phyloP scores from a whole-genome alignment of 2,888 invertebrate species.

The Syritta pipiens region DNA sequence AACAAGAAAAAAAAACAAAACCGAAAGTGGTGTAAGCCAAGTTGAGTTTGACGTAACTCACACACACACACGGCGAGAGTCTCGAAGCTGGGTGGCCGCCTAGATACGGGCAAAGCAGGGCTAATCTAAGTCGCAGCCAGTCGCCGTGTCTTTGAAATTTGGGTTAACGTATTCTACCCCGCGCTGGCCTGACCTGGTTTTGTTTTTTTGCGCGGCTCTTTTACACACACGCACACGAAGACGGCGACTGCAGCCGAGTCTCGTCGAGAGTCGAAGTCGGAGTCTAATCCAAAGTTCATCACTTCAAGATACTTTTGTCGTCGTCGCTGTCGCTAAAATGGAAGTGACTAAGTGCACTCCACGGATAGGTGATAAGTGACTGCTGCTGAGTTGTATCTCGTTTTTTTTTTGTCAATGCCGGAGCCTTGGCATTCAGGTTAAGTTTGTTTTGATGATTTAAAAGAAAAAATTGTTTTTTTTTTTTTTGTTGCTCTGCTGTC shows the following conservation, averaged over 20 bases:
- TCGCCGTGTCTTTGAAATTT: conserved; percentile 52
- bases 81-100: too few species aligned
- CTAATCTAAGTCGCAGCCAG: conserved; percentile 61
- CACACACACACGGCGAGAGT: neutral
- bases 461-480: too few species aligned
- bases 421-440: conserved; percentile 35
- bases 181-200: conserved; percentile 54
- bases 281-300: neutral
- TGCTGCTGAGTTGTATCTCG: neutral
- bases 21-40: conserved; percentile 48
- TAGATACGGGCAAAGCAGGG: conserved; percentile 27
- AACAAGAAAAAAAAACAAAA: conserved; percentile 27
- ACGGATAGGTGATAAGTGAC: conserved; percentile 32
- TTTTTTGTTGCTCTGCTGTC: neutral
- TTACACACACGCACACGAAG: neutral
- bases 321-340: neutral
- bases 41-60: conserved; percentile 49
- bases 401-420: conserved; percentile 32
- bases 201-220: conserved; percentile 22
- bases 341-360: conserved; percentile 35
- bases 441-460: conserved; percentile 27
- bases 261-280: neutral
- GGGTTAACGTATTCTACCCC: conserved; percentile 57
- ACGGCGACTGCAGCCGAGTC: too few species aligned
- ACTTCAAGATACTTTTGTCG: neutral